Base-by-base conservation (phyloP, 2,888 invertebrate genomes). In the Lampropteryx suffumata region DNA sequence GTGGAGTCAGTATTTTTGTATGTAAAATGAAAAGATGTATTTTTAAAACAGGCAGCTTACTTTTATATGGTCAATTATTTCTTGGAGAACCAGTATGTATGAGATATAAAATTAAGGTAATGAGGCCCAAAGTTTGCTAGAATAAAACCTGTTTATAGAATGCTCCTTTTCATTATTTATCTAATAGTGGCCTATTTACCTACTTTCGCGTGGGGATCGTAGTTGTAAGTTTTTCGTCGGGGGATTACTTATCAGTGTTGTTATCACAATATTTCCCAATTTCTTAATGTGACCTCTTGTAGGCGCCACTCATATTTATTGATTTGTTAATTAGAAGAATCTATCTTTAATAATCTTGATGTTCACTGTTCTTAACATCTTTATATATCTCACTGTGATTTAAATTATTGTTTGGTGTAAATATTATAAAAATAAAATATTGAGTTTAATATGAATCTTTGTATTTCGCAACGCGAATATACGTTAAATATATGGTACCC, bases 321-420 rank as follows among this genome's bases (percentile, higher is more conserved):
- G 9, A 34, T n/a, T n/a, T n/a, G n/a, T n/a, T 30, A 26, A n/a
- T 30, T 3, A n/a, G 8, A 13, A 26, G 32, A 12, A 21, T 30
- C 12, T 14, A 34, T 29, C 35, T 35, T 50, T 34, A n/a, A n/a
- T 57, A 60, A 64, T 65, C 63, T 61, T 64, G 51, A 62, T 66
- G 67, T 71, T 70, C 59, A 62, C 63, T 66, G 58, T 67, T 67
- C 60, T 36, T 55, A 63, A 66, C 73, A 71, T 75, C 70, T 70
- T 69, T 71, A 76, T 84, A 71, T 77, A 70, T 82, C 76, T 84
- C 76, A 79, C 83, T 86, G 85, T 86, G 84, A 86, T 85, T 84
- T 79, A 66, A 58, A 73, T 74, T 77, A 80, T 83, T 82, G 78
- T 84, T 86, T 79, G 71, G 69, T 85, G 82, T 88, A 83, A 84